Percentiles rank a stretch among this genome's conserved stretches.
phyloP scores from a whole-genome alignment of 2,888 invertebrate species.

The Psylliodes chrysocephalus region DNA sequence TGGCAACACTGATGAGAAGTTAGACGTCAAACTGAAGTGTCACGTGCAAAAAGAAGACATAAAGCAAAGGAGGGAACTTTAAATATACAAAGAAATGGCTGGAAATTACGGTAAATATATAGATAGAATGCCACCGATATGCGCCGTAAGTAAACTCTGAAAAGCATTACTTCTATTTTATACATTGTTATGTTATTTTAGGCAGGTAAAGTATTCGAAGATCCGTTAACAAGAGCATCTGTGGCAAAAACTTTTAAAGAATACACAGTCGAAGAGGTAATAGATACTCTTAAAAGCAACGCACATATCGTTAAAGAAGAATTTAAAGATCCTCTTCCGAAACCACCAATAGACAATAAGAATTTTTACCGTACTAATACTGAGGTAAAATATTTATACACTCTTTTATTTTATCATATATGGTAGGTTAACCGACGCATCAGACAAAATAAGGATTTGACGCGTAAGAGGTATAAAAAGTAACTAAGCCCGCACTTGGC shows the following conservation, averaged over 20 bases:
- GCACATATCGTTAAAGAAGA: conserved; percentile 4
- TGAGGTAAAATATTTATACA: background rate
- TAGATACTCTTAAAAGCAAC: background rate
- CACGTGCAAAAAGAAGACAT: too few relatives aligned
- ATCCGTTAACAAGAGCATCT: background rate
- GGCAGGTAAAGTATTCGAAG: conserved; percentile 6
- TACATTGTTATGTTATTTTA: background rate
- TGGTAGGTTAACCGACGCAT: too few relatives aligned
- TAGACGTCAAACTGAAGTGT: background rate
- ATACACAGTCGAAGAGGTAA: background rate
- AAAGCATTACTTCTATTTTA: too few relatives aligned
- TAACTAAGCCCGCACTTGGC: too few relatives aligned
- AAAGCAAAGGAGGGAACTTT: background rate
- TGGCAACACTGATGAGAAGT: too few relatives aligned
- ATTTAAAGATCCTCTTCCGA: conserved; percentile 12
- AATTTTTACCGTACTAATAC: conserved; percentile 10
- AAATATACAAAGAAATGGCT: conserved; percentile 15
- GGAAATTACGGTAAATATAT: conserved; percentile 6
- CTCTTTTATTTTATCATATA: too few relatives aligned
- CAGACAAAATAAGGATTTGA: too few relatives aligned
- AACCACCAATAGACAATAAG: conserved; percentile 11
- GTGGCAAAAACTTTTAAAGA: conserved; percentile 3
- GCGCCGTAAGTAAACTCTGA: background rate
- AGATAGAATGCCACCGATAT: conserved; percentile 8
- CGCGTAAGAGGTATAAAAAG: too few relatives aligned